A percentile compares a stretch with the other conserved stretches of the same genome.
phyloP scores from a whole-genome alignment of 2,113 vertebrate genomes.

The Verasper variegatus region DNA sequence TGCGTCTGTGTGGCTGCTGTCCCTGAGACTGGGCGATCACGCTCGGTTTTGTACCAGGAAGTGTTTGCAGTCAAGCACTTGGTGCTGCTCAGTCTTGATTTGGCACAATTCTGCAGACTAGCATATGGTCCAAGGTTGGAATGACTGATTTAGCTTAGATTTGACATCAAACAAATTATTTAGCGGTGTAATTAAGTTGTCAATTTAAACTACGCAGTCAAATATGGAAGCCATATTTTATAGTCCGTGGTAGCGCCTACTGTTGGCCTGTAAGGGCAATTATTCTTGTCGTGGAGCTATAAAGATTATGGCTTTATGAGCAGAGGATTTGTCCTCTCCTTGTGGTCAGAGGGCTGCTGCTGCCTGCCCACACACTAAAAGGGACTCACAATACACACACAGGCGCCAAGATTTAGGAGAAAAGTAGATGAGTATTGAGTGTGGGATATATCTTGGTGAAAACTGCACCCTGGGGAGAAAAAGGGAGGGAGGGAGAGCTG shows the following conservation, averaged over 20 bases:
- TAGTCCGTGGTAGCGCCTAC: slow-evolving; percentile 24
- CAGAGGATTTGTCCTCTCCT: slow-evolving; percentile 65
- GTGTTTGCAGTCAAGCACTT: background rate
- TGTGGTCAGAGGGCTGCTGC: slow-evolving; percentile 54
- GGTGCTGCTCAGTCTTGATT: slow-evolving; percentile 1
- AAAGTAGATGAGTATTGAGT: slow-evolving; percentile 64
- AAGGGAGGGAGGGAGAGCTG: background rate
- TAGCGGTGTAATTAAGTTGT: slow-evolving; percentile 37
- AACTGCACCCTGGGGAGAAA: slow-evolving; percentile 57
- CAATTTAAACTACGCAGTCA: slow-evolving; percentile 30
- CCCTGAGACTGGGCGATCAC: background rate
- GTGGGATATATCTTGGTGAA: slow-evolving; percentile 54
- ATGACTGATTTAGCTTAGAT: slow-evolving; percentile 28
- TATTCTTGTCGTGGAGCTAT: slow-evolving; percentile 51
- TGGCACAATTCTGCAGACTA: slow-evolving; percentile 13
- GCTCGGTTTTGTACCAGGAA: background rate
- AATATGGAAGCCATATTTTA: slow-evolving; percentile 36
- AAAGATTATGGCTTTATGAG: slow-evolving; percentile 70
- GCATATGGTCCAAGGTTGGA: slow-evolving; percentile 40
- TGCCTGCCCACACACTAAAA: slow-evolving; percentile 47
- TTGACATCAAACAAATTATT: slow-evolving; percentile 30
- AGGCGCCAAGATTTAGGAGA: slow-evolving; percentile 59
- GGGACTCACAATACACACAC: slow-evolving; percentile 37
- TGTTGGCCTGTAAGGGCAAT: slow-evolving; percentile 51
- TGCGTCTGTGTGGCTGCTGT: background rate